Evolutionary conservation across 1,140 invertebrate species (phyloP).

Genomic region (Zaprionus africanus): DNA sequence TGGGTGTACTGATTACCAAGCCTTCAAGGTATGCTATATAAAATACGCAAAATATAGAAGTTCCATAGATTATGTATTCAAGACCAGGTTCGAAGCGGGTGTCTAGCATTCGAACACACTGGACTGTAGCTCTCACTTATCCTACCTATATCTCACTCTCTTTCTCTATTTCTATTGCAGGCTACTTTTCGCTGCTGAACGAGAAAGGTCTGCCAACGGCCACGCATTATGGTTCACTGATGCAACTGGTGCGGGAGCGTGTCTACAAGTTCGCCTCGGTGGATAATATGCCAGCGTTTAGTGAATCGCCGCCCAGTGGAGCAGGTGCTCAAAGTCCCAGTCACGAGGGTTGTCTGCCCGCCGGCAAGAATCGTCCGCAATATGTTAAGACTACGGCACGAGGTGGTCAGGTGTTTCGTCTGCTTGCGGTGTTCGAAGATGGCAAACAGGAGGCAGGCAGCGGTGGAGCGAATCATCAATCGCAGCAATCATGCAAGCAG

Average conservation of each 20-base stretch:
- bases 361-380: constrained; percentile 71
- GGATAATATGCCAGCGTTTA: constrained; percentile 82
- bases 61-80: no score
- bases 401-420: constrained; percentile 79
- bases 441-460: constrained; percentile 73
- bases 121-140: not conserved
- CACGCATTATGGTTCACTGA: constrained; percentile 74
- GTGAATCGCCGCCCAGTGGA: constrained; percentile 66
- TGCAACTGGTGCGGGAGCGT: constrained; percentile 81
- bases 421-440: constrained; percentile 83
- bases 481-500: constrained; percentile 42
- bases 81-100: no score
- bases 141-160: not conserved
- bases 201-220: constrained; percentile 80
- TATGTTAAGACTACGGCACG: constrained; percentile 81
- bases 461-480: constrained; percentile 8
- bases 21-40: no score
- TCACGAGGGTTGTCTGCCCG: constrained; percentile 74
- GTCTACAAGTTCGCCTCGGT: constrained; percentile 83
- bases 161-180: constrained; percentile 39
- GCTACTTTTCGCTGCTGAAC: constrained; percentile 81
- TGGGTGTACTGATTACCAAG: no score
- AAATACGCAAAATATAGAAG: no score
- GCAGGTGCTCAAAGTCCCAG: constrained; percentile 54
- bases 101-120: no score